These are phyloP conservation scores for Pagrus major DNA, from an alignment of 2,113 vertebrate genomes.

Conservation along the genomic window DNA sequence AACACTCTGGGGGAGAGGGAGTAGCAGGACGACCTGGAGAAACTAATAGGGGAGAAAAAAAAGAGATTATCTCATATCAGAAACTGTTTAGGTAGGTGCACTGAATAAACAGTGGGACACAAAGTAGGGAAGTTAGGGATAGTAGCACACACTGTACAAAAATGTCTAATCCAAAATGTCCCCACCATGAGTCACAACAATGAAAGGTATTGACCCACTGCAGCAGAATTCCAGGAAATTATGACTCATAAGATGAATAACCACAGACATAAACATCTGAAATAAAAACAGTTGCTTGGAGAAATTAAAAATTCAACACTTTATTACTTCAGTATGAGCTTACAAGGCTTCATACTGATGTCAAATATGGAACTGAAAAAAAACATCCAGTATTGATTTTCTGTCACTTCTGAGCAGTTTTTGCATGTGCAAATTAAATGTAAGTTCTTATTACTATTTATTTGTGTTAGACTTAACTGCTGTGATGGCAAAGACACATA, in stretches of 20 bases:
- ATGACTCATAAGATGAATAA: conserved; percentile 13
- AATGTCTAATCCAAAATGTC: not conserved
- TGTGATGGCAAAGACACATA: not conserved
- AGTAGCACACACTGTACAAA: not conserved
- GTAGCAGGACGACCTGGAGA: conserved; percentile 54
- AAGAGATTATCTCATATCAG: not conserved
- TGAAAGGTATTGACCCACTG: not conserved
- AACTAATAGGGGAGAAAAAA: not conserved
- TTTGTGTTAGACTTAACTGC: too few species aligned
- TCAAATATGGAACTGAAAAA: not conserved
- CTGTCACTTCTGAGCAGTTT: not conserved
- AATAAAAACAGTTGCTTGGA: not conserved
- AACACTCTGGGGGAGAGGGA: conserved; percentile 63
- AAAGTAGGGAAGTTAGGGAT: not conserved
- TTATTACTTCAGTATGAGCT: not conserved
- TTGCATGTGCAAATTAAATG: not conserved
- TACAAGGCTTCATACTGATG: not conserved
- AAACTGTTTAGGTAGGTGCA: too few species aligned
- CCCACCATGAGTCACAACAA: conserved; percentile 2
- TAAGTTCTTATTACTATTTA: too few species aligned
- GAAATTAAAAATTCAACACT: not conserved
- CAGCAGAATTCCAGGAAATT: not conserved
- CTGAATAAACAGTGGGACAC: too few species aligned
- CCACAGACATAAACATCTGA: not conserved
- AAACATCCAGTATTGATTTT: not conserved